These are phyloP conservation scores for Drosophila subquinaria DNA, from an alignment of 2,888 invertebrate genomes.

Conservation along the genomic window DNA sequence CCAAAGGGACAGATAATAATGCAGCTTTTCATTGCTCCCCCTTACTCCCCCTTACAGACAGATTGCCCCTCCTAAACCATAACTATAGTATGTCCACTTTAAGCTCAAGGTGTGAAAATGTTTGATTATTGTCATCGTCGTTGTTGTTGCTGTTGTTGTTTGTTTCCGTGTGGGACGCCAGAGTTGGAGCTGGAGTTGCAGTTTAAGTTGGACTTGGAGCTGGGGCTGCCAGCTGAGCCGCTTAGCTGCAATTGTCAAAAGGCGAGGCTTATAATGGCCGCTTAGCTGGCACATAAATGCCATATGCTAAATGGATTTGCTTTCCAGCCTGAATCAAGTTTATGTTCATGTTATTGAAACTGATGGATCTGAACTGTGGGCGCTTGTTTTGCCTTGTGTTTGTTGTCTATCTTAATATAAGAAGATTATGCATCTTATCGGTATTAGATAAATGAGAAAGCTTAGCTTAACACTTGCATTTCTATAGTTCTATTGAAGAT, in stretches of 20 bases:
- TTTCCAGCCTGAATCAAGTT: slow-evolving; percentile 37
- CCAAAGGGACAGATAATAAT: slow-evolving; percentile 58
- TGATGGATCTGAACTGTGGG: slow-evolving; percentile 40
- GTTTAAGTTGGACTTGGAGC: neutral
- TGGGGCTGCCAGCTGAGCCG: slow-evolving; percentile 50
- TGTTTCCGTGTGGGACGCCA: slow-evolving; percentile 44
- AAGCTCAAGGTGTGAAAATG: slow-evolving; percentile 83
- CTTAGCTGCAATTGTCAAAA: slow-evolving; percentile 77
- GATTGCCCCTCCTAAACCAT: slow-evolving; percentile 21
- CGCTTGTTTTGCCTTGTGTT: slow-evolving; percentile 24
- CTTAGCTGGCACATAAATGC: slow-evolving; percentile 77
- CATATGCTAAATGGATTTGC: slow-evolving; percentile 75
- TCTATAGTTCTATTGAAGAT: neutral
- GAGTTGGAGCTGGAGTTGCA: slow-evolving; percentile 6
- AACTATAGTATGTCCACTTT: slow-evolving; percentile 56
- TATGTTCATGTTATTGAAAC: slow-evolving; percentile 63
- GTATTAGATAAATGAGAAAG: slow-evolving; percentile 3
- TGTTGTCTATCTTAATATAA: slow-evolving; percentile 7
- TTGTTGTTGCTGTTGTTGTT: slow-evolving; percentile 17
- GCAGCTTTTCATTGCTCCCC: slow-evolving; percentile 53
- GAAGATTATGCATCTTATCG: slow-evolving; percentile 20
- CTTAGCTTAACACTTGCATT: too few relatives aligned
- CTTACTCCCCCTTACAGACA: slow-evolving; percentile 35
- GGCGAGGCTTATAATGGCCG: slow-evolving; percentile 70
- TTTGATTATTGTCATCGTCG: slow-evolving; percentile 81